phyloP scores from a whole-genome alignment of 1,140 invertebrate genomes.

The Asobara japonica region DNA sequence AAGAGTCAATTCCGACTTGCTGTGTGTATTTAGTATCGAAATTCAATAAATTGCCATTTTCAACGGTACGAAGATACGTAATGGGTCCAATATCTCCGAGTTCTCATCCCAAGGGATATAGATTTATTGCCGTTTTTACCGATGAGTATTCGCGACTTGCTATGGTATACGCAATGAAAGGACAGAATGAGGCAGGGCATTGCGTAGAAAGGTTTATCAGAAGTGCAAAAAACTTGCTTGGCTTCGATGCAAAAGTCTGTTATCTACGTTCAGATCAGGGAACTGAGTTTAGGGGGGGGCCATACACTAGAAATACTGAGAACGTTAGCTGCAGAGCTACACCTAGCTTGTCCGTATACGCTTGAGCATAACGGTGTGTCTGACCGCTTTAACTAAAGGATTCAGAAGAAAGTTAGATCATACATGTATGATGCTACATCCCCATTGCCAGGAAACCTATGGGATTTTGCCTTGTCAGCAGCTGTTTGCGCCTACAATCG shows the following conservation, averaged over 20 bases:
- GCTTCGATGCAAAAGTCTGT: constrained; percentile 31
- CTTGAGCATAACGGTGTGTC: background rate
- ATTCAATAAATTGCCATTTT: constrained; percentile 38
- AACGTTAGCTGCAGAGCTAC: background rate
- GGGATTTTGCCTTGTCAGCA: background rate
- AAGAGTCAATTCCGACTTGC: constrained; percentile 26
- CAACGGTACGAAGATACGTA: constrained; percentile 10
- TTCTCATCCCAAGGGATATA: background rate
- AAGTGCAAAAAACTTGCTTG: constrained; percentile 31
- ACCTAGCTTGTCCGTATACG: background rate
- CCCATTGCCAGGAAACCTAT: background rate
- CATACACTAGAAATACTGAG: background rate
- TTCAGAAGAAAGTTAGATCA: background rate
- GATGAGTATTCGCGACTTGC: constrained; percentile 34
- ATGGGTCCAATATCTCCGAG: constrained; percentile 31
- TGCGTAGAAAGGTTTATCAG: constrained; percentile 30
- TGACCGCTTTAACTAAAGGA: no score
- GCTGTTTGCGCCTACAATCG: background rate
- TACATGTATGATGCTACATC: background rate
- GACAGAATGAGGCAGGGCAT: constrained; percentile 26
- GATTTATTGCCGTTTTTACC: no score
- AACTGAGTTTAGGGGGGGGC: background rate
- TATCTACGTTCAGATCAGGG: background rate
- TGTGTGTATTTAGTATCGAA: constrained; percentile 40
- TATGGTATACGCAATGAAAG: constrained; percentile 33